Base-by-base conservation (phyloP, 2,888 invertebrate species). In the Protodeltote pygarga region DNA sequence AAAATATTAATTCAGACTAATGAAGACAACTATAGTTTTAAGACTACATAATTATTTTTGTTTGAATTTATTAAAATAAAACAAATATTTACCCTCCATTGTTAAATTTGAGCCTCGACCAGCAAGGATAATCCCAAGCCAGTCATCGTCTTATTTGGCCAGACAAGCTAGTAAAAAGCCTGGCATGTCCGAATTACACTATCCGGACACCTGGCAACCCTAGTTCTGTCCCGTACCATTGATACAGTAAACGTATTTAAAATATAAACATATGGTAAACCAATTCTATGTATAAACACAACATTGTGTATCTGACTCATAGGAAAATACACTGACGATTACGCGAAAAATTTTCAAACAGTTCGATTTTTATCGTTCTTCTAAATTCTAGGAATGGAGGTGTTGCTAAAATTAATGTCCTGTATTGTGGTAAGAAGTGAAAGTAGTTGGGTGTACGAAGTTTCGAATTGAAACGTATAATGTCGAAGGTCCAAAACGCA, bases 381-480 rank as follows among this genome's bases (percentile, higher is more conserved):
- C 21, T 47, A 23, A 34, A 27, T 54, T 34, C 10, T 19, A 24
- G 5, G 33, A 32, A 47, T 10, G 27, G 13, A 14, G 10, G 25
- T 42, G 19, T 24, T 32, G 10, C 13, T 25, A 6, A 49, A 50
- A 55, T 42, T 29, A 41, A 50, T 55, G 38, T 25, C 38, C 38
- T 10, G 21, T 25, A 44, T 51, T 35, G 42, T 55, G 32, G 44
- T 64, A 58, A 50, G 49, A 66, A 70, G 71, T 54, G 75, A 79
- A 79, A 75, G 73, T 72, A 41, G 59, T 37, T 38, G 48, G 47
- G 45, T 62, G 60, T 60, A 37, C 48, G 63, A 48, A 49, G 59
- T 75, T 74, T 71, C 71, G 73, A 77, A 75, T n/a, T n/a, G n/a
- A 79, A 70, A 65, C 53, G 64, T 66, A 70, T 60, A n/a, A n/a